These are phyloP conservation scores for Smittia aterrima DNA, from an alignment of 2,888 invertebrate genomes.

Conservation along the genomic window DNA sequence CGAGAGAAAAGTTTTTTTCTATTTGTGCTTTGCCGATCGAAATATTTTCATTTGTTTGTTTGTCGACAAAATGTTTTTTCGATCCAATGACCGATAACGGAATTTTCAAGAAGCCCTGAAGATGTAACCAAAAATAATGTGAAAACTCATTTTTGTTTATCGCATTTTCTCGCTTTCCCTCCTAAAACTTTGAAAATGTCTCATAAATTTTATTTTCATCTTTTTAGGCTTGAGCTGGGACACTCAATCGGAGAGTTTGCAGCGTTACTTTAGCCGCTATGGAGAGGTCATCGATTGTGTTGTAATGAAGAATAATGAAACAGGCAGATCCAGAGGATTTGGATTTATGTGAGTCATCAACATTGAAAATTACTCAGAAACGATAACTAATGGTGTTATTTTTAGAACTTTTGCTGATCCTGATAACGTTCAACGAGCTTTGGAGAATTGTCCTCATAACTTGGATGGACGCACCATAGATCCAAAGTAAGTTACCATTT, in stretches of 20 bases:
- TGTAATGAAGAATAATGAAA: conserved; percentile 97
- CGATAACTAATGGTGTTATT: not conserved
- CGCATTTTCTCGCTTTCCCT: not conserved
- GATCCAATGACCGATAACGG: too few relatives aligned
- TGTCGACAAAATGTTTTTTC: too few relatives aligned
- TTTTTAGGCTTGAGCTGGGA: conserved; percentile 38
- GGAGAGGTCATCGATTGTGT: conserved; percentile 97
- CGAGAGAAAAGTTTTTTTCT: too few relatives aligned
- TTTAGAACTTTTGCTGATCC: conserved; percentile 96
- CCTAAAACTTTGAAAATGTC: not conserved
- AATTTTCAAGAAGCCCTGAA: not conserved
- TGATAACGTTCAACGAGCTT: conserved; percentile 82
- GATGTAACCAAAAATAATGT: not conserved
- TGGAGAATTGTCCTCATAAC: conserved; percentile 89
- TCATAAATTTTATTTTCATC: too few relatives aligned
- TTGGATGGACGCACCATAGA: conserved; percentile 92
- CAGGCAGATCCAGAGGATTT: conserved; percentile 92
- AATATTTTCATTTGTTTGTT: too few relatives aligned
- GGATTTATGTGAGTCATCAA: conserved; percentile 54
- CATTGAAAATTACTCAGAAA: not conserved
- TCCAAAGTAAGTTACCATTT: conserved; percentile 58
- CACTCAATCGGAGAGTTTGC: conserved; percentile 44
- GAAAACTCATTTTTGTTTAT: not conserved
- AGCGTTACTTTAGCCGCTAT: conserved; percentile 82
- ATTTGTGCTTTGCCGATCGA: too few relatives aligned